These are phyloP conservation scores for Mongoloraphidia duomilia DNA, from an alignment of 2,888 invertebrate genomes.

Conservation along the genomic window DNA sequence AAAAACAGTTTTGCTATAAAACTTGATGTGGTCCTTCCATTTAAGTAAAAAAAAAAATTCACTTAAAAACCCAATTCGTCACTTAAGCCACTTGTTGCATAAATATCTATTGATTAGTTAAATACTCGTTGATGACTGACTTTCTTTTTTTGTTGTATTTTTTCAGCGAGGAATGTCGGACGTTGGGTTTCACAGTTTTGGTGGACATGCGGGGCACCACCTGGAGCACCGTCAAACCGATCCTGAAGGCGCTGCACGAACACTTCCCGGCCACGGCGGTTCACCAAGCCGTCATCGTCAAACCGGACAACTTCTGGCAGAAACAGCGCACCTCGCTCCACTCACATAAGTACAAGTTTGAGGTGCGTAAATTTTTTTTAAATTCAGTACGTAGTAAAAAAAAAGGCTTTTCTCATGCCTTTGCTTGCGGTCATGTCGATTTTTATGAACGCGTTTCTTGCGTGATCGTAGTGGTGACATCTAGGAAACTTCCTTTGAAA, in stretches of 20 bases:
- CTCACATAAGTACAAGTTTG: slow-evolving; percentile 97
- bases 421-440: background rate
- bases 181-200: slow-evolving; percentile 86
- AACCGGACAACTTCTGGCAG: slow-evolving; percentile 99
- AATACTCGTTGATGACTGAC: background rate
- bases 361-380: slow-evolving; percentile 42
- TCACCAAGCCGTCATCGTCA: slow-evolving; percentile 91
- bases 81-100: too few relatives aligned
- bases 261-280: slow-evolving; percentile 83
- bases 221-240: slow-evolving; percentile 93
- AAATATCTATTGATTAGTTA: too few relatives aligned
- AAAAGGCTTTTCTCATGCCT: background rate
- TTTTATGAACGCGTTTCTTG: background rate
- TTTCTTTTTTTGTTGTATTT: slow-evolving; percentile 1
- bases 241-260: slow-evolving; percentile 92
- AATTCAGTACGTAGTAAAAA: background rate
- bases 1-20: too few relatives aligned
- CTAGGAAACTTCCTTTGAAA: background rate
- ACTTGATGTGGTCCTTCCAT: too few relatives aligned
- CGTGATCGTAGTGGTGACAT: too few relatives aligned
- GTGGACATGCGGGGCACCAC: slow-evolving; percentile 97
- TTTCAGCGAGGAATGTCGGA: slow-evolving; percentile 71
- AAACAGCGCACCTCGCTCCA: slow-evolving; percentile 95
- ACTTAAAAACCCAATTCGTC: too few relatives aligned
- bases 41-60: too few relatives aligned